Conservation (phyloP, 1,140 invertebrate genomes). For the Drosophila kurseongensis region DNA sequence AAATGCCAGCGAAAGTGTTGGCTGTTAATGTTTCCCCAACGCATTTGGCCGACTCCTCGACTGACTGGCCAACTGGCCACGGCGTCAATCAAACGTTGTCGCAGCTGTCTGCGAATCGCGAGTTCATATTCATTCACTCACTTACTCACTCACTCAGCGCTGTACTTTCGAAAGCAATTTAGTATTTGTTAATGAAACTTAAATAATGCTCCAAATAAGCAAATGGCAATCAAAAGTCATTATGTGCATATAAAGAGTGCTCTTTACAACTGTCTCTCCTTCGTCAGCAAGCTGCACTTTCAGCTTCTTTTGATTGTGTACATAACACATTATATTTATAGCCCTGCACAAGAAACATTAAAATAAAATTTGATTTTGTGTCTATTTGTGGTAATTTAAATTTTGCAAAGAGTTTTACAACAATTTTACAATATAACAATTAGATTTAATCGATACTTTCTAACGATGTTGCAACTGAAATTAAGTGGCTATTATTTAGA, state of each 20-base stretch:
- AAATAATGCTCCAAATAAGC: constrained; percentile 79
- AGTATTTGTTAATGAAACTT: constrained; percentile 80
- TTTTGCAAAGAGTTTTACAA: too few relatives aligned
- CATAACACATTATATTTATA: constrained; percentile 9
- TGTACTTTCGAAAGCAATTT: constrained; percentile 78
- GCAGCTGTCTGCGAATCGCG: constrained; percentile 41
- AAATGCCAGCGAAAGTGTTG: constrained; percentile 76
- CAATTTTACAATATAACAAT: too few relatives aligned
- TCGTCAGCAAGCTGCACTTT: constrained; percentile 14
- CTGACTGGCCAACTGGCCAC: constrained; percentile 35
- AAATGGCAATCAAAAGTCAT: constrained; percentile 74
- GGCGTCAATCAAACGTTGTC: constrained; percentile 73
- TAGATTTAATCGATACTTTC: too few relatives aligned
- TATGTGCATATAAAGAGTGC: constrained; percentile 69
- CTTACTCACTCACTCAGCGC: constrained; percentile 9
- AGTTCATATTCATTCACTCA: constrained; percentile 36
- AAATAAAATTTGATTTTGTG: too few relatives aligned
- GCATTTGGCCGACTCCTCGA: constrained; percentile 60
- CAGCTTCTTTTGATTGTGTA: constrained; percentile 13
- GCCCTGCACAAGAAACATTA: constrained; percentile 1
- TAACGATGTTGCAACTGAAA: too few relatives aligned
- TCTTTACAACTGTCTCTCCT: constrained; percentile 56
- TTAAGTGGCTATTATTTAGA: too few relatives aligned
- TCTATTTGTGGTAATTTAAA: too few relatives aligned
- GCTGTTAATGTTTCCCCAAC: constrained; percentile 67